Base-by-base conservation (phyloP, 2,113 vertebrate species). In the Ciconia stormi region DNA sequence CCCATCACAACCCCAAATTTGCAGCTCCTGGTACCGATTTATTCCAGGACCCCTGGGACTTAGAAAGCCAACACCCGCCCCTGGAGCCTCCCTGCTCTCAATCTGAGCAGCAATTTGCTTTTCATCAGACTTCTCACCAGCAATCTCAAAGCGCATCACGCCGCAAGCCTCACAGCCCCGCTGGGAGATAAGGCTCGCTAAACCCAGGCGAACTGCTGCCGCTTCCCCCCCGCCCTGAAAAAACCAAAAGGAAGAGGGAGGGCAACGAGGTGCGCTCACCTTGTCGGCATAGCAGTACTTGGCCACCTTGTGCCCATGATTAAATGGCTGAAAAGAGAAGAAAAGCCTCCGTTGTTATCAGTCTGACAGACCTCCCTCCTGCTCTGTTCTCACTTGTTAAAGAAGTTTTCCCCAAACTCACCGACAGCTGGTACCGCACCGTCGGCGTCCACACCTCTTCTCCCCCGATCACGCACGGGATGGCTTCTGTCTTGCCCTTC, bases 211-310 rank as follows among this genome's bases (percentile, higher is more conserved):
- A 65, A 49, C 16, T 0, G 2, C 53, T 42, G 38, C 36, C 2
- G 5, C 34, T 38, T 38, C 32, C 16, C 8, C 26, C 7, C 14
- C 32, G 7, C 26, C 7, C 14, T 1, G 0, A 2, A n/a, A 6
- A 40, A 2, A 4, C 9, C 2, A 4, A 22, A 61, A 18, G 11
- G 21, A 30, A 46, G 40, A 50, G 16, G 16, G 5, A 49, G 8
- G 6, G 53, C 23, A 52, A 22, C 1, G 5, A 38, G 86, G 9
- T 1, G 36, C 2, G 29, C 98, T 98, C 94, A 99, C 99, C 99
- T 99, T 98, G 97, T 99, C 98, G 3, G 99, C 99, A 0, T 99
- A 99, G 94, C 99, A 99, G 98, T 99, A 99, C 98, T 99, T 99
- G 83, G 99, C 99, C 90, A 99, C 98, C 86, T 98, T 99, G 94